phyloP scores from a whole-genome alignment of 2,888 invertebrate species.

The Hemicrepidius hirtus region DNA sequence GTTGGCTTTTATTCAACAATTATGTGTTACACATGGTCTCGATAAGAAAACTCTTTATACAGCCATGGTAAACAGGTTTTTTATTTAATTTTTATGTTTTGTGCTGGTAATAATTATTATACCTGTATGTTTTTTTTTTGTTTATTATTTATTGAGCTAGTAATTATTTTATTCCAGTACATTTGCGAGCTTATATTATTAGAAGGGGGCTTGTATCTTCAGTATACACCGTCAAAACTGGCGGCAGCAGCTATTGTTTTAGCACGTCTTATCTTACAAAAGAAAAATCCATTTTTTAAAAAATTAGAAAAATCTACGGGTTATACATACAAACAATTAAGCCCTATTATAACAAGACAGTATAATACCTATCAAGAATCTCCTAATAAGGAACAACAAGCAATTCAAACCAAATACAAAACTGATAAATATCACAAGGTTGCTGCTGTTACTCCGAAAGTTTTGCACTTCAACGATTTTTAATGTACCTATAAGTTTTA shows the following conservation, averaged over 20 bases:
- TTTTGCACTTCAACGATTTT: slow-evolving; percentile 25
- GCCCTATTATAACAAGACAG: slow-evolving; percentile 73
- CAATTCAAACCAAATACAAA: slow-evolving; percentile 76
- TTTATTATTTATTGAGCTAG: too few species aligned
- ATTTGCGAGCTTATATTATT: slow-evolving; percentile 67
- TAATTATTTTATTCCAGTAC: slow-evolving; percentile 59
- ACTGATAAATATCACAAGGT: slow-evolving; percentile 63
- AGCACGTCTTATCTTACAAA: slow-evolving; percentile 67
- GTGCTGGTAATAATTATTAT: too few species aligned
- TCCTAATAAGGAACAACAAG: slow-evolving; percentile 73
- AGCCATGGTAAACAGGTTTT: slow-evolving; percentile 63
- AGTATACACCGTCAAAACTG: slow-evolving; percentile 67
- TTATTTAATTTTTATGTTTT: too few species aligned
- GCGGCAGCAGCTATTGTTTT: slow-evolving; percentile 67
- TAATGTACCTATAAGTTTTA: too few species aligned
- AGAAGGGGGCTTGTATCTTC: slow-evolving; percentile 65
- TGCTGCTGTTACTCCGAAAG: slow-evolving; percentile 62
- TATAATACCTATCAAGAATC: slow-evolving; percentile 73
- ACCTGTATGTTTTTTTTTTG: too few species aligned
- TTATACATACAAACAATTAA: slow-evolving; percentile 73
- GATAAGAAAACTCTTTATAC: slow-evolving; percentile 62
- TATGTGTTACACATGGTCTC: slow-evolving; percentile 62
- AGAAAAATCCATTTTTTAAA: slow-evolving; percentile 69
- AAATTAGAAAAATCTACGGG: slow-evolving; percentile 70
- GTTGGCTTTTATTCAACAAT: slow-evolving; percentile 64